Evolutionary conservation across 2,797 vertebrate genomes (phyloP).

Genomic region (Manis pentadactyla): DNA sequence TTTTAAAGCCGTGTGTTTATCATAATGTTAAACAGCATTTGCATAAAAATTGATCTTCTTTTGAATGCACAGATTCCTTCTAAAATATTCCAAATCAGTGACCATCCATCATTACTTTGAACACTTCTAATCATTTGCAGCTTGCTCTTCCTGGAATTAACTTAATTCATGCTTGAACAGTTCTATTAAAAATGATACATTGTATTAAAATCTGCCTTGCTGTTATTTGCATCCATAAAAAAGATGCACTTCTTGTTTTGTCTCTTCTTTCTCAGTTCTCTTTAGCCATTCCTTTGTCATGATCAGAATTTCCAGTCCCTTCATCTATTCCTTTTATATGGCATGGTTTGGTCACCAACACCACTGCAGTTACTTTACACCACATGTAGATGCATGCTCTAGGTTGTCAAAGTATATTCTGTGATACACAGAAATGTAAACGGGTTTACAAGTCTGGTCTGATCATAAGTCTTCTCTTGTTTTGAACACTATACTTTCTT

Average conservation of each 20-base stretch:
- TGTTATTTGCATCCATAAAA: background rate
- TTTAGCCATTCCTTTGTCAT: background rate
- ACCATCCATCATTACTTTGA: background rate
- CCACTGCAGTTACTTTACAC: background rate
- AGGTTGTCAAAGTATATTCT: background rate
- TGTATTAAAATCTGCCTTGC: background rate
- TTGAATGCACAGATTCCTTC: background rate
- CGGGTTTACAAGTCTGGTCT: background rate
- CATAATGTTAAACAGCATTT: background rate
- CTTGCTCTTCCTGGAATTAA: background rate
- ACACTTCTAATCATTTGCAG: background rate
- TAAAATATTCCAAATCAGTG: background rate
- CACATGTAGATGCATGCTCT: background rate
- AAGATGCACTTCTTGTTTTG: background rate
- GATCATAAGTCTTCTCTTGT: background rate
- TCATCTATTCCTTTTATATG: background rate
- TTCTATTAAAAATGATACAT: background rate
- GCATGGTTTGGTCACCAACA: background rate
- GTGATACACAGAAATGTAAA: background rate
- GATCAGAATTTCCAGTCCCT: background rate
- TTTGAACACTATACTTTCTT: background rate
- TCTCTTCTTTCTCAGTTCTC: background rate
- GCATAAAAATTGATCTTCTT: background rate
- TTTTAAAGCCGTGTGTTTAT: background rate
- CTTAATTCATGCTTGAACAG: background rate